These are phyloP conservation scores for Netelia inedita DNA, from an alignment of 2,888 invertebrate genomes.

Conservation along the genomic window DNA sequence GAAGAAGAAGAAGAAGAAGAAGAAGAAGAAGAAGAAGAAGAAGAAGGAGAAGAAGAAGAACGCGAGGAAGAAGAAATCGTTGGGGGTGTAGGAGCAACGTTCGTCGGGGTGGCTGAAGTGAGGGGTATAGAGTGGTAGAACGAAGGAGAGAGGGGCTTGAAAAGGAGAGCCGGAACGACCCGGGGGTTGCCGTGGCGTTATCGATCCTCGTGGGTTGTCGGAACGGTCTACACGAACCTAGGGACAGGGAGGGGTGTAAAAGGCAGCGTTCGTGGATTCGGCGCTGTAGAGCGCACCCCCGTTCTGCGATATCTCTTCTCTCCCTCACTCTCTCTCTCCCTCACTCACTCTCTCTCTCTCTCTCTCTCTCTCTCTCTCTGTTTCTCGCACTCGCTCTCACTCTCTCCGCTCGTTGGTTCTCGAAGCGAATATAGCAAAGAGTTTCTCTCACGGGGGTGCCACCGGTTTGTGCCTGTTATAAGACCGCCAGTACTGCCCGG, in stretches of 20 bases:
- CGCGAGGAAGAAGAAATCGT: constrained; percentile 30
- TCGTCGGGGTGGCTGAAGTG: constrained; percentile 43
- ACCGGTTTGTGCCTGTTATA: constrained; percentile 70
- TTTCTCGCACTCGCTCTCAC: background rate
- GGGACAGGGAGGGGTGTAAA: constrained; percentile 21
- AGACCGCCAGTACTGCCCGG: constrained; percentile 80
- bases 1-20: constrained; percentile 12
- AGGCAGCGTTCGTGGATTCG: constrained; percentile 72
- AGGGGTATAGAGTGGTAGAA: constrained; percentile 52
- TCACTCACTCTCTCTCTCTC: constrained; percentile 4
- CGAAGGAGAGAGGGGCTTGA: constrained; percentile 64
- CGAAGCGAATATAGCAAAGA: constrained; percentile 51
- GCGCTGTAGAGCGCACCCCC: constrained; percentile 74
- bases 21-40: constrained; percentile 8
- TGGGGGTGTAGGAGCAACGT: constrained; percentile 14
- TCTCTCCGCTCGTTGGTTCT: constrained; percentile 22
- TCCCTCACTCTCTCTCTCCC: constrained; percentile 42
- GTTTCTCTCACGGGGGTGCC: constrained; percentile 67
- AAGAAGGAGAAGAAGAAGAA: background rate
- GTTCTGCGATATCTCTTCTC: constrained; percentile 70
- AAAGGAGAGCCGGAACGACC: constrained; percentile 76
- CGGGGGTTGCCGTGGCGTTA: constrained; percentile 81
- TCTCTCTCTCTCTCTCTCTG: constrained; percentile 5
- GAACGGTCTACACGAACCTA: constrained; percentile 70
- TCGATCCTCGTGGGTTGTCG: constrained; percentile 78